These are phyloP conservation scores for Lycocerus yunnanus DNA, from an alignment of 2,888 invertebrate species.

Conservation along the genomic window DNA sequence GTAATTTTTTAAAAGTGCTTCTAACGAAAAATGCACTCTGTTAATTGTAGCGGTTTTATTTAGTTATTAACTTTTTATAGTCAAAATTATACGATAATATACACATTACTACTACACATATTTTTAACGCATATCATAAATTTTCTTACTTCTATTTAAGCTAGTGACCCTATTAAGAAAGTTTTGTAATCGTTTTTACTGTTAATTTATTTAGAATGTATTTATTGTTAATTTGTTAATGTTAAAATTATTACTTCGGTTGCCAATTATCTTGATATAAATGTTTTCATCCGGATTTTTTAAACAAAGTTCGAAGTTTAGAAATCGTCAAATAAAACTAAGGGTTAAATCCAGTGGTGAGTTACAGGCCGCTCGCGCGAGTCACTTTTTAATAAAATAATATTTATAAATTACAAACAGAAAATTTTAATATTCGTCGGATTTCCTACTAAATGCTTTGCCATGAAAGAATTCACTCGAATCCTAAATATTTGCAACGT, in stretches of 20 bases:
- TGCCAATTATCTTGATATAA: not conserved
- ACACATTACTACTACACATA: not conserved
- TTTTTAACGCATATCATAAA: not conserved
- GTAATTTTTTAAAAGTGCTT: not conserved
- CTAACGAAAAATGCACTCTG: not conserved
- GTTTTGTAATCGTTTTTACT: not conserved
- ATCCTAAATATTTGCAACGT: no score
- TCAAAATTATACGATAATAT: not conserved
- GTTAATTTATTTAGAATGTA: not conserved
- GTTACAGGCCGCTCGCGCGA: no score
- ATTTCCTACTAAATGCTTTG: no score
- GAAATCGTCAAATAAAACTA: no score
- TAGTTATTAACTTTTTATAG: not conserved
- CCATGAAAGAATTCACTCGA: no score
- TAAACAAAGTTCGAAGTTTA: no score
- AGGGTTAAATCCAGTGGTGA: not conserved
- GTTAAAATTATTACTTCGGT: not conserved
- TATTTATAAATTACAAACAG: no score
- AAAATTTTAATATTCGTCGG: no score
- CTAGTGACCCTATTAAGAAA: not conserved
- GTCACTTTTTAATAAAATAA: no score
- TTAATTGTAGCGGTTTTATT: not conserved
- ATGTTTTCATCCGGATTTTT: no score
- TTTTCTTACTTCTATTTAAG: not conserved
- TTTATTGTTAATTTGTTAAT: not conserved